phyloP scores from a whole-genome alignment of 2,113 vertebrate species.

The Alligator mississippiensis region DNA sequence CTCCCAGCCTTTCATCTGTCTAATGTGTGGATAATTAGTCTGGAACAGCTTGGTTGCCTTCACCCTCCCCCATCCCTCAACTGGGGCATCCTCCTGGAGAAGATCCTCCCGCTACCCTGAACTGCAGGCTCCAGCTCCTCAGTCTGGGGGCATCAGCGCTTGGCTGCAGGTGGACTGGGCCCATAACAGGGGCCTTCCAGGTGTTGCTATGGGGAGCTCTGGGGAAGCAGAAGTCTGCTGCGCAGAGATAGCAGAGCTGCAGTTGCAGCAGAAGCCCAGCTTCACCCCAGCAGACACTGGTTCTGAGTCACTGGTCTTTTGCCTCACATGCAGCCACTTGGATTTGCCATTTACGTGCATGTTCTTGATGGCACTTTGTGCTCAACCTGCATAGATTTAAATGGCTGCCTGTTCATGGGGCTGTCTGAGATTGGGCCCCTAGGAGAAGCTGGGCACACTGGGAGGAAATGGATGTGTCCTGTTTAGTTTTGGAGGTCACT shows the following conservation, averaged over 20 bases:
- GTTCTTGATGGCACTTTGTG: neutral
- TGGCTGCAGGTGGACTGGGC: neutral
- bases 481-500: neutral
- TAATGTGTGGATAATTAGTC: slow-evolving; percentile 16
- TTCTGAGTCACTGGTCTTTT: neutral
- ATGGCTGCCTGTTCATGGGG: neutral
- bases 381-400: neutral
- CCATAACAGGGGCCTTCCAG: neutral
- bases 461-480: neutral
- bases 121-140: too few species aligned
- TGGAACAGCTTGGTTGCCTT: neutral
- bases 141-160: neutral
- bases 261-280: neutral
- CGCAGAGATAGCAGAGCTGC: too few species aligned
- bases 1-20: neutral
- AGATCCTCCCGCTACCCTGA: too few species aligned
- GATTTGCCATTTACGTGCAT: neutral
- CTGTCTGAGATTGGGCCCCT: neutral
- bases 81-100: too few species aligned
- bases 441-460: neutral
- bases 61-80: neutral
- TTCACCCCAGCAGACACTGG: neutral
- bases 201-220: neutral
- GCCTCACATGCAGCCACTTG: neutral
- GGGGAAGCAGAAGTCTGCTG: too few species aligned